Evolutionary conservation across 2,888 invertebrate genomes (phyloP), one percentile per base, ranked within the genome.

Genomic region (Ectropis crepuscularia): DNA sequence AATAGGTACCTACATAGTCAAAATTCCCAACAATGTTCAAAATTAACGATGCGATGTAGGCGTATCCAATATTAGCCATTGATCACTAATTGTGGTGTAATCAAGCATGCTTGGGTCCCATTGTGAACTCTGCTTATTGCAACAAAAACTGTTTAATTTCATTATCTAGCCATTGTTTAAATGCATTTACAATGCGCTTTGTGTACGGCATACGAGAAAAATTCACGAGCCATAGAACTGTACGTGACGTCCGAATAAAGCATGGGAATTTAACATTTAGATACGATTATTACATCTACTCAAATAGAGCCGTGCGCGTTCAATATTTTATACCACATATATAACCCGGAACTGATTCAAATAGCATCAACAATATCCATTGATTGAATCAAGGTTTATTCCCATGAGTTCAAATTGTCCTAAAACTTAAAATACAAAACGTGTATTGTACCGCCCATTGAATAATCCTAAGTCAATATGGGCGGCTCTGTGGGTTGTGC

Each of bases 111-210:
- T 38, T 68, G 67, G 58, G 70, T 57, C 69, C 74, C 67, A 82
- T 85, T 84, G 81, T 83, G 63, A 72, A 72, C 47, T 57, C 28
- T 53, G 57, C 28, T 45, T 48, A 45, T 60, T 60, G 45, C 74
- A 76, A 79, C 80, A 83, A 83, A 83, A 85, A 84, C 70, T 79
- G 73, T 75, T 78, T 79, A 84, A 83, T 85, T 83, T 83, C 76
- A 82, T 83, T 83, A 86, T 82, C 82, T 80, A 74, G 74, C 81
- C 77, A 83, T 86, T 88, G 82, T 81, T 77, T 77, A 77, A 80
- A 76, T 76, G 73, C 74, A 72, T 74, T 55, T 81, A 87, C 87
- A 88, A 88, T 87, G 82, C 76, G 75, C 82, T 83, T 87, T 87
- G 84, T 86, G 73, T 67, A 57, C 59, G 63, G 45, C 6, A 12